These are phyloP conservation scores for Drosophila ananassae DNA, from an alignment of 1,140 invertebrate genomes.

Conservation along the genomic window DNA sequence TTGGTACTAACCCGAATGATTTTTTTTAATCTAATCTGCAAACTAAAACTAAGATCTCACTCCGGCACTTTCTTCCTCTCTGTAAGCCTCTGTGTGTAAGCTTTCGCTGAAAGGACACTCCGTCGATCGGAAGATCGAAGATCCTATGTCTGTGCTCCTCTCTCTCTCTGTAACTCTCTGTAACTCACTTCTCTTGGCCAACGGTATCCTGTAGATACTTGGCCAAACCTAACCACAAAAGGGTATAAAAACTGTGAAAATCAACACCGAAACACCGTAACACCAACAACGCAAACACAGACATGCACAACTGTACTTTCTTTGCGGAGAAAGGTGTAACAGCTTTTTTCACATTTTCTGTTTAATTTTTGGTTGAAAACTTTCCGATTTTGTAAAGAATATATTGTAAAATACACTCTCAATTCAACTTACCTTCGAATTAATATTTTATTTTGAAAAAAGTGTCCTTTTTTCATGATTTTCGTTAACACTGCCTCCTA, in stretches of 20 bases:
- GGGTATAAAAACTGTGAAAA: constrained; percentile 76
- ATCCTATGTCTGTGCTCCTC: constrained; percentile 20
- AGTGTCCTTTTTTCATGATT: constrained; percentile 9
- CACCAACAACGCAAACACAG: constrained; percentile 54
- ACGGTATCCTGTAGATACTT: constrained; percentile 16
- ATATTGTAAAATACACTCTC: constrained; percentile 29
- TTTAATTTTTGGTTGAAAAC: constrained; percentile 13
- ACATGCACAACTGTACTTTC: constrained; percentile 48
- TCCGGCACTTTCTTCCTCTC: constrained; percentile 24
- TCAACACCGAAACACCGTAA: constrained; percentile 25
- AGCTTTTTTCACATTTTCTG: constrained; percentile 55
- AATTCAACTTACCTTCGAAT: constrained; percentile 3
- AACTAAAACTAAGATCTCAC: constrained; percentile 41
- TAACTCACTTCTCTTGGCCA: constrained; percentile 6
- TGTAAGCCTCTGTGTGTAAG: constrained; percentile 37
- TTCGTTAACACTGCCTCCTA: constrained; percentile 31
- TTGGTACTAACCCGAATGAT: constrained; percentile 49
- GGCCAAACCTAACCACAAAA: constrained; percentile 18
- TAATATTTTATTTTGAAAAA: background rate
- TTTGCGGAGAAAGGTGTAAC: constrained; percentile 40
- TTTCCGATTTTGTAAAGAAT: constrained; percentile 4
- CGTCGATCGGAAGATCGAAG: constrained; percentile 7
- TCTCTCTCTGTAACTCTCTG: constrained; percentile 19
- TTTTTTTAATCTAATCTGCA: constrained; percentile 15
- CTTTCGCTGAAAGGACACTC: constrained; percentile 44